Base-by-base conservation (phyloP, 1,140 invertebrate genomes). In the Augochlora pura region DNA sequence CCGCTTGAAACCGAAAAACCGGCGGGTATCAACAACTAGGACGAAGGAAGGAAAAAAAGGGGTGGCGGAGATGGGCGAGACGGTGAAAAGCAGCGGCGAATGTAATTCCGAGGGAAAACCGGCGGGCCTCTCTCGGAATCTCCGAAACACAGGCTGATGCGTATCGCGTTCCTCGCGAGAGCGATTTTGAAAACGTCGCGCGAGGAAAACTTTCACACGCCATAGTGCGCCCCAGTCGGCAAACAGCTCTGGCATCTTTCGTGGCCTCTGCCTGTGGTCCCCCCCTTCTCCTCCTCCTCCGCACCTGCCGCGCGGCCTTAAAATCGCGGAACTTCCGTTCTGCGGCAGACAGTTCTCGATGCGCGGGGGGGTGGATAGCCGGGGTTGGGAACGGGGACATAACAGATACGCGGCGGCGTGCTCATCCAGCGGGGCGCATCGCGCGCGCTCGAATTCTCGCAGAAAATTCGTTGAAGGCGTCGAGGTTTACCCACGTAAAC, bases 271-370 rank as follows among this genome's bases (percentile, higher is more conserved):
- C 32, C 4, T 32, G 39, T n/a, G n/a, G n/a, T n/a, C n/a, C n/a
- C n/a, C n/a, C n/a, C n/a, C n/a, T n/a, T n/a, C n/a, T n/a, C n/a
- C n/a, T n/a, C n/a, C n/a, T n/a, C n/a, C n/a, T n/a, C n/a, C n/a
- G n/a, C 38, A 27, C 14, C 75, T 54, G 32, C 67, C 27, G 14
- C n/a, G 18, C 52, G 52, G 18, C 70, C 66, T 84, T 84, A 83
- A 82, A 83, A 70, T 81, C 81, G 82, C 75, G 42, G n/a, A 21
- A 25, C 59, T 63, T 46, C 62, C n/a, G 59, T 69, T 46, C 71
- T 81, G 86, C 70, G 32, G 38, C 68, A 88, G 85, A 87, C 83
- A 85, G 81, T 85, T 87, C 84, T 81, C 77, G 49, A 81, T 68
- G 59, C 46, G 38, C 54, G 38, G 32, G 38, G 60, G 38, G 32